phyloP scores from a whole-genome alignment of 2,113 vertebrate species.

The Crocuta crocuta region DNA sequence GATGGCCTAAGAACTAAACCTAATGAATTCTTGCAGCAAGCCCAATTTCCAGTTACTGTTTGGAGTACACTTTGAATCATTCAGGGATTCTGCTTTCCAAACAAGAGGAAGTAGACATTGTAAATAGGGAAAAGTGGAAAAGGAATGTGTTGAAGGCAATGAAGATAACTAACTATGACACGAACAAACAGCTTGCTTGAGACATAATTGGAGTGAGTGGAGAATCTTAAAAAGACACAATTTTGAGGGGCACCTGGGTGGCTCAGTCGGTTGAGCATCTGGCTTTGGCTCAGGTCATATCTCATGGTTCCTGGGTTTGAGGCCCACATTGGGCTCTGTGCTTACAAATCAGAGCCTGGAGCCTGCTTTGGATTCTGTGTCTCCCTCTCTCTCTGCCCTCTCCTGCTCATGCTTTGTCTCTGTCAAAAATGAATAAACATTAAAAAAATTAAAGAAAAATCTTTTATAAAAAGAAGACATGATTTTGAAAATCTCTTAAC shows the following conservation, averaged over 20 bases:
- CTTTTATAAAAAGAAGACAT: neutral
- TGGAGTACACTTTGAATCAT: conserved; percentile 40
- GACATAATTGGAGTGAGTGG: neutral
- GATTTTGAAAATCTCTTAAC: conserved; percentile 65
- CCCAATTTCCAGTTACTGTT: conserved; percentile 47
- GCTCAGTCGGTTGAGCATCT: too few relatives aligned
- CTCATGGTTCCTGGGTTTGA: too few relatives aligned
- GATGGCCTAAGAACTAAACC: neutral
- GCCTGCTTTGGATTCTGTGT: too few relatives aligned
- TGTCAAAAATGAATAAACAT: too few relatives aligned
- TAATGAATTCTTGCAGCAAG: conserved; percentile 40
- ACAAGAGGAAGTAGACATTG: conserved; percentile 54
- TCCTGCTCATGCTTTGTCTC: too few relatives aligned
- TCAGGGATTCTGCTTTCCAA: conserved; percentile 32
- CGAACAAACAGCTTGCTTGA: conserved; percentile 31
- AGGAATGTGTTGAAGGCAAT: neutral
- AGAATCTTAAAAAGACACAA: conserved; percentile 24
- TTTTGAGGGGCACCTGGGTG: neutral
- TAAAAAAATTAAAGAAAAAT: too few relatives aligned
- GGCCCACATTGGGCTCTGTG: too few relatives aligned
- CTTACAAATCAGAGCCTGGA: too few relatives aligned
- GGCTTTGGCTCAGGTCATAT: too few relatives aligned
- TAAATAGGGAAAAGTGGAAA: conserved; percentile 43
- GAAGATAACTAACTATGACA: conserved; percentile 19
- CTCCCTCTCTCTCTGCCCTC: too few relatives aligned